phyloP scores from a whole-genome alignment of 2,888 invertebrate species.

The Eupithecia dodoneata region DNA sequence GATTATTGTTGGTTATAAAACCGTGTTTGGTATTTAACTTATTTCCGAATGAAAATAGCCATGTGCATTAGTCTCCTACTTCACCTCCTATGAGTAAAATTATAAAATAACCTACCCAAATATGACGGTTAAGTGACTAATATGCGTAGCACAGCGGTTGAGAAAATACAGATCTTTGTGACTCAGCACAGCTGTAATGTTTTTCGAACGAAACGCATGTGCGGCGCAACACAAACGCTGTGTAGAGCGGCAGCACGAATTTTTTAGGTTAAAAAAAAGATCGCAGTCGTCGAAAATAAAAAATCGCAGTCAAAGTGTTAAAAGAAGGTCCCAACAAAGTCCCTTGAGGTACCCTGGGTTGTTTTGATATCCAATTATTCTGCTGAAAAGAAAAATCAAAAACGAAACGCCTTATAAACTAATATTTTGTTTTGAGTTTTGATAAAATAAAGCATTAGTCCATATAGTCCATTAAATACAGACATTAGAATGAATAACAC shows the following conservation, averaged over 20 bases:
- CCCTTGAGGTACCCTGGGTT: not conserved
- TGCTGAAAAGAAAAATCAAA: too few relatives aligned
- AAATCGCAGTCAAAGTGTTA: too few relatives aligned
- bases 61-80: not conserved
- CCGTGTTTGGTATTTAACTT: not conserved
- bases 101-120: not conserved
- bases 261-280: too few relatives aligned
- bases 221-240: too few relatives aligned
- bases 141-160: too few relatives aligned
- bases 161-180: too few relatives aligned
- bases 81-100: not conserved
- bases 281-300: too few relatives aligned
- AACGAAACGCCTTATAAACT: too few relatives aligned
- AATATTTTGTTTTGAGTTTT: not conserved
- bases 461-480: constrained; percentile 5
- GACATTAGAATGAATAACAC: constrained; percentile 5
- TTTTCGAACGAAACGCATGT: too few relatives aligned
- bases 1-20: not conserved
- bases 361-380: not conserved
- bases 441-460: not conserved
- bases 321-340: not conserved
- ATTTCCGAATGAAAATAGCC: not conserved
- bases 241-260: too few relatives aligned
- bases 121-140: too few relatives aligned
- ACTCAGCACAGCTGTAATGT: too few relatives aligned